Evolutionary conservation across 2,888 invertebrate genomes (phyloP).

Genomic region (Ferdinandea cuprea): DNA sequence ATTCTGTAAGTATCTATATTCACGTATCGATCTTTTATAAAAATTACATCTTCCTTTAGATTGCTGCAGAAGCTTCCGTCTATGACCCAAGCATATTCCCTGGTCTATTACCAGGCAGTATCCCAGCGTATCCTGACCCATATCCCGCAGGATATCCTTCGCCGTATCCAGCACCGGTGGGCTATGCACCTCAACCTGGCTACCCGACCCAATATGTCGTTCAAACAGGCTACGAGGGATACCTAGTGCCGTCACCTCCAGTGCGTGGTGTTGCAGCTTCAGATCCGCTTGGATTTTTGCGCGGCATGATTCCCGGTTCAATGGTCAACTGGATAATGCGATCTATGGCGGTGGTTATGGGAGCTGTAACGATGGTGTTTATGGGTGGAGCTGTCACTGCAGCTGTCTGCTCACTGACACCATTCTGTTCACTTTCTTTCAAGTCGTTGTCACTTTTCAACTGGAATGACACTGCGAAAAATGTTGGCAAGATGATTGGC

Average conservation of each 20-base stretch:
- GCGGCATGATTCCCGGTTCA: conserved; percentile 78
- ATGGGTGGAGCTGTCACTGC: conserved; percentile 84
- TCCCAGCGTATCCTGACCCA: conserved; percentile 81
- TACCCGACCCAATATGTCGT: conserved; percentile 80
- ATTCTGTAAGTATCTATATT: conserved; percentile 37
- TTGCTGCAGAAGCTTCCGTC: conserved; percentile 76
- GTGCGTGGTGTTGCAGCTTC: conserved; percentile 72
- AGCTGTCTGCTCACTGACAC: conserved; percentile 85
- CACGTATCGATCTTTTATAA: background rate
- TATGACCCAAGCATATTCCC: conserved; percentile 79
- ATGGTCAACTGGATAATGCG: conserved; percentile 82
- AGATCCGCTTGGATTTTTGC: conserved; percentile 75
- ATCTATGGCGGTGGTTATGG: conserved; percentile 82
- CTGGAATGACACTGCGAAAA: conserved; percentile 78
- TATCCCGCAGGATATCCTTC: conserved; percentile 79
- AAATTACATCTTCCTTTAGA: background rate
- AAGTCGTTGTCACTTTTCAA: conserved; percentile 79
- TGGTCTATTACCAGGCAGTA: conserved; percentile 80
- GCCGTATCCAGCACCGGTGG: conserved; percentile 75
- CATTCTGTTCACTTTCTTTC: conserved; percentile 84
- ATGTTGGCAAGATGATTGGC: conserved; percentile 80
- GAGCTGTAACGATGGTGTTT: conserved; percentile 83
- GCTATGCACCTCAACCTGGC: conserved; percentile 75
- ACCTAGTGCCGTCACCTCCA: conserved; percentile 80
- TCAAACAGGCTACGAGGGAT: conserved; percentile 83